Conservation (phyloP, 2,113 vertebrate genomes). For the Marcusenius ussheri region DNA sequence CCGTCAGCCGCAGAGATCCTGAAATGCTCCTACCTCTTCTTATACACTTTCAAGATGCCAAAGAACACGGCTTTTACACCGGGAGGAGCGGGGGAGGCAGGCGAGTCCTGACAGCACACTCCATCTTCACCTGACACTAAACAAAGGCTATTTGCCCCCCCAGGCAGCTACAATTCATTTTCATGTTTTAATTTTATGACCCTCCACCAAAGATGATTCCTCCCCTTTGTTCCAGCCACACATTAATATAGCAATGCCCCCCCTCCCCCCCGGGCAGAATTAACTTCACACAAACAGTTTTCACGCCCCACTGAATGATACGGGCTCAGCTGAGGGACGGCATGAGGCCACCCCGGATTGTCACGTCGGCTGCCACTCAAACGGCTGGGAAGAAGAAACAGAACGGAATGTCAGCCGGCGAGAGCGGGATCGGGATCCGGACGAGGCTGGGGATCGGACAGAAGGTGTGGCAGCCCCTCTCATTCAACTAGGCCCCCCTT, state of each 20-base stretch:
- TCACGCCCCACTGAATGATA: slow-evolving; percentile 46
- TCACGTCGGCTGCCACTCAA: slow-evolving; percentile 40
- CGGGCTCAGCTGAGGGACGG: slow-evolving; percentile 33
- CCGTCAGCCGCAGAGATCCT: not conserved
- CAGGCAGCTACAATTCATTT: slow-evolving; percentile 46
- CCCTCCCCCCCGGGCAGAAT: slow-evolving; percentile 53
- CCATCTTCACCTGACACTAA: slow-evolving; percentile 40
- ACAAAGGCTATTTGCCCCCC: slow-evolving; percentile 52
- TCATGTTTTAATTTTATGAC: slow-evolving; percentile 53
- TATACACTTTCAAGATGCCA: not conserved
- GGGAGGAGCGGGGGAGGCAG: slow-evolving; percentile 26
- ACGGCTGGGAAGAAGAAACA: slow-evolving; percentile 9
- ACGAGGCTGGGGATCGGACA: slow-evolving; percentile 35
- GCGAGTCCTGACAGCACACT: slow-evolving; percentile 31
- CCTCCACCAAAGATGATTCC: slow-evolving; percentile 43
- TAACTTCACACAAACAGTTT: slow-evolving; percentile 53
- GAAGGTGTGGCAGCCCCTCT: slow-evolving; percentile 52
- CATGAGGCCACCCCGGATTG: slow-evolving; percentile 41
- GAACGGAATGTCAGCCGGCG: slow-evolving; percentile 11
- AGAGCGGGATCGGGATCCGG: not conserved
- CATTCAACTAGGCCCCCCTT: slow-evolving; percentile 28
- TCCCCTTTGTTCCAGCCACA: slow-evolving; percentile 45
- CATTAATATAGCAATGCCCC: slow-evolving; percentile 42
- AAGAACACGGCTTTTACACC: not conserved
- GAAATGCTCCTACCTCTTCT: not conserved